A percentile compares a stretch with the other conserved stretches of the same genome.
Conservation (phyloP, 2,797 vertebrate species). For the Enteromius trimaculatus region DNA sequence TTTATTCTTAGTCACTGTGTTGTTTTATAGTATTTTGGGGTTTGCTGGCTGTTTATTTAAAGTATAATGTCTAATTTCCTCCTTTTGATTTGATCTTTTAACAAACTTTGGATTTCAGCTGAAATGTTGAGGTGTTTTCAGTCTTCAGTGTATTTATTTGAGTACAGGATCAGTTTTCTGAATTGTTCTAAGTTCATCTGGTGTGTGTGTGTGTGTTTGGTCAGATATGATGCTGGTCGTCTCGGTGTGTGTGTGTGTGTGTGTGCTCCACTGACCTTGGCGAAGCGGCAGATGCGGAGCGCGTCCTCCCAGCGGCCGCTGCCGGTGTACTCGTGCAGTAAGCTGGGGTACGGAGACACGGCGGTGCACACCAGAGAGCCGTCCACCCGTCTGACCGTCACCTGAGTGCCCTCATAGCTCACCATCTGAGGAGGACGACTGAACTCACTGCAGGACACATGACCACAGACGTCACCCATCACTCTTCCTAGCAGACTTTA, state of each 20-base stretch:
- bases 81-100: background rate
- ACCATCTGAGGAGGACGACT: slow-evolving; percentile 86
- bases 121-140: background rate
- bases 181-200: background rate
- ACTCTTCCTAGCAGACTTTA: too few relatives aligned
- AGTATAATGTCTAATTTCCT: background rate
- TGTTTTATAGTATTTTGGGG: background rate
- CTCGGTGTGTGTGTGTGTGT: background rate
- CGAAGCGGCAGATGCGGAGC: slow-evolving; percentile 89
- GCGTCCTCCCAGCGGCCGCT: slow-evolving; percentile 90
- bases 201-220: background rate
- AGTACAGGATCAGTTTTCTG: background rate
- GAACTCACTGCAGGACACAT: slow-evolving; percentile 81
- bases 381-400: slow-evolving; percentile 88
- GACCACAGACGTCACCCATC: background rate
- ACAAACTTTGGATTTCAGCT: too few relatives aligned
- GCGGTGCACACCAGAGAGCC: slow-evolving; percentile 87
- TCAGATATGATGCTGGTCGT: too few relatives aligned
- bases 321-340: slow-evolving; percentile 85
- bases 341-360: slow-evolving; percentile 84
- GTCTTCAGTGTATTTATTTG: background rate
- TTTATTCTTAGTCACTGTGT: background rate
- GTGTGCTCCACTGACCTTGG: slow-evolving; percentile 80
- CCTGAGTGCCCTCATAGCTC: slow-evolving; percentile 85
- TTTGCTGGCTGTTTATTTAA: background rate